phyloP scores from a whole-genome alignment of 2,113 vertebrate genomes.

The Sebastes fasciatus region DNA sequence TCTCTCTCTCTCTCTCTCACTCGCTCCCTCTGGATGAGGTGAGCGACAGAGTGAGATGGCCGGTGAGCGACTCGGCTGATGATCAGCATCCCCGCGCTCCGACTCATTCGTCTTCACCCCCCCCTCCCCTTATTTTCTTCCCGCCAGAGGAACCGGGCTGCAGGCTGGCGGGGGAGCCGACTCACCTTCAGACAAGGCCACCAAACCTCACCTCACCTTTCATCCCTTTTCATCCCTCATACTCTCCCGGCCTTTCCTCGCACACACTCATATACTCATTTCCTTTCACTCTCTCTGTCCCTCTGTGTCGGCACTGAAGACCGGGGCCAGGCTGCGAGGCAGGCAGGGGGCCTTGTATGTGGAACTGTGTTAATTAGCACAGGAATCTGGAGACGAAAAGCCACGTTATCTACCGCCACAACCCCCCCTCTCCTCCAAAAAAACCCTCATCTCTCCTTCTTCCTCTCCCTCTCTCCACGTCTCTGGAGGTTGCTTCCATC shows the following conservation, averaged over 20 bases:
- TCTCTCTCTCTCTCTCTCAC: conserved; percentile 4
- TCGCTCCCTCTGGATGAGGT: conserved; percentile 51
- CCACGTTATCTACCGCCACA: conserved; percentile 66
- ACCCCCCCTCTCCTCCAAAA: conserved; percentile 30
- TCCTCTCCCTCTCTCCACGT: conserved; percentile 43
- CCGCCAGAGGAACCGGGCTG: conserved; percentile 67
- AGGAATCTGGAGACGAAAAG: conserved; percentile 69
- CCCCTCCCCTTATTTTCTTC: conserved; percentile 20
- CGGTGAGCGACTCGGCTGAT: conserved; percentile 56
- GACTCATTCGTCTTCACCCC: conserved; percentile 72
- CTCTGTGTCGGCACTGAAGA: conserved; percentile 43
- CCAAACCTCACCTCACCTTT: conserved; percentile 64
- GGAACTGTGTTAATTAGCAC: conserved; percentile 81
- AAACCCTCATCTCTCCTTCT: conserved; percentile 52
- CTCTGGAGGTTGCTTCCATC: conserved; percentile 77
- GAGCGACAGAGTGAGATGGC: conserved; percentile 57
- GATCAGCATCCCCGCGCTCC: conserved; percentile 59
- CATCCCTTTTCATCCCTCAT: conserved; percentile 48
- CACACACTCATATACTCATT: neutral
- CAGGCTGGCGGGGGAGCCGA: conserved; percentile 55
- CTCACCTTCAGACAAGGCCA: conserved; percentile 85
- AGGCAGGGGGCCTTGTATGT: conserved; percentile 69
- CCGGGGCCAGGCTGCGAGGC: conserved; percentile 57
- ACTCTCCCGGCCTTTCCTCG: conserved; percentile 32
- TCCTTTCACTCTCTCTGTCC: conserved; percentile 25